Base-by-base conservation (phyloP, 2,888 invertebrate genomes). In the Eupithecia exiguata region DNA sequence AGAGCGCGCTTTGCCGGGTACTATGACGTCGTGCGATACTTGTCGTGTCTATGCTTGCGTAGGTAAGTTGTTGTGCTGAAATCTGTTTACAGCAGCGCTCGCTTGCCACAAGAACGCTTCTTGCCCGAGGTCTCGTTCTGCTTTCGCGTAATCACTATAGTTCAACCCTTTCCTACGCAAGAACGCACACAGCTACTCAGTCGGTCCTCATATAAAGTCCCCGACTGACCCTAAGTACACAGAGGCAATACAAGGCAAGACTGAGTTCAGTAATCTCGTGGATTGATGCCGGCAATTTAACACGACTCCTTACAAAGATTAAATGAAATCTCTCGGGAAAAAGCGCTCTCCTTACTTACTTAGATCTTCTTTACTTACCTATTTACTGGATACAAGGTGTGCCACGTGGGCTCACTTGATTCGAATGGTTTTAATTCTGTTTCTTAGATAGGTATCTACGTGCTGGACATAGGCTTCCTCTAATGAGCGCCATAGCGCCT, bases 251-350 rank as follows among this genome's bases (percentile, higher is more conserved):
- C 79, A 77, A 75, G 66, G 38, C 65, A 82, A 86, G 83, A 83
- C 83, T 80, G 76, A 84, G 84, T 74, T 71, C 81, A 81, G 87
- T 88, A 88, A 89, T 89, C 88, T 84, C 72, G 65, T 73, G 83
- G 90, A 92, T 91, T 89, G 90, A 92, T 92, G 91, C 84, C 82
- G 78, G 86, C 87, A 84, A 91, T 92, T 91, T 91, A 89, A 80
- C 84, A 84, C 82, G 74, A 84, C 86, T 79, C 71, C 86, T 84
- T 84, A 83, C 80, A 78, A 80, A 87, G 91, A 91, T 92, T 92
- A 91, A 91, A 89, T 84, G 88, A 85, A 88, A 85, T 86, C 90
- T 89, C 88, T 86, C 82, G 81, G 82, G 83, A 84, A 84, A 84
- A 84, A 83, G 85, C 84, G 83, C 81, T 81, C 81, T 84, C 84